Conservation (phyloP, 2,888 invertebrate species). For the Drosophila pseudotalamancana region DNA sequence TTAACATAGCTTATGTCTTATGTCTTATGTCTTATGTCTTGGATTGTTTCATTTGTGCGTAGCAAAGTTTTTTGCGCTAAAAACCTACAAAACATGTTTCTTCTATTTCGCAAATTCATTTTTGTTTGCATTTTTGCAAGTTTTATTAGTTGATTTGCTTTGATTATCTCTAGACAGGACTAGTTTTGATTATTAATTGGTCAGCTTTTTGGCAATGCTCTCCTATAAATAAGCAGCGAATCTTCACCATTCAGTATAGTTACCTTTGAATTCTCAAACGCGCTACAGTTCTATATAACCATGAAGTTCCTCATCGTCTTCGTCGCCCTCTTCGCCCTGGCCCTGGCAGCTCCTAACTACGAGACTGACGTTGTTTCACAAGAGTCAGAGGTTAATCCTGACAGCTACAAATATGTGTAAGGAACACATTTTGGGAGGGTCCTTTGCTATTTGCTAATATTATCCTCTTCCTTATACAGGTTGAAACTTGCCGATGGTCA, state of each 20-base stretch:
- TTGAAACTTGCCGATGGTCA: slow-evolving; percentile 4
- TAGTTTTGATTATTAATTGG: neutral
- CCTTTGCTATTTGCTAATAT: neutral
- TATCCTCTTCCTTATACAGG: neutral
- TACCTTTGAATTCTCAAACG: slow-evolving; percentile 48
- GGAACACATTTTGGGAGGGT: neutral
- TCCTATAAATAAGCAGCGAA: slow-evolving; percentile 1
- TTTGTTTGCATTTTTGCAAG: too few species aligned
- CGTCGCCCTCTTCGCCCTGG: slow-evolving; percentile 71
- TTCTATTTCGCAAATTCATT: too few species aligned
- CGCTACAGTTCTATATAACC: slow-evolving; percentile 31
- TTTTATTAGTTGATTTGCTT: too few species aligned
- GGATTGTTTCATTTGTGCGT: too few species aligned
- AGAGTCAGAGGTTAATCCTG: slow-evolving; percentile 82
- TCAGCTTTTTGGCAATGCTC: too few species aligned
- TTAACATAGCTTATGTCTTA: too few species aligned
- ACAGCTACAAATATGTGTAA: slow-evolving; percentile 83
- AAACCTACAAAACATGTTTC: too few species aligned
- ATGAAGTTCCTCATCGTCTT: slow-evolving; percentile 78
- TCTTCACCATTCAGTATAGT: slow-evolving; percentile 27
- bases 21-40: too few species aligned
- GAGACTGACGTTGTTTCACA: slow-evolving; percentile 2
- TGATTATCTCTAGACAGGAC: too few species aligned
- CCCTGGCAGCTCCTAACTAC: slow-evolving; percentile 62
- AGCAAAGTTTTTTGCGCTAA: too few species aligned